Percentiles rank a stretch among this genome's conserved stretches.
These are phyloP conservation scores for Artibeus lituratus DNA, from an alignment of 2,797 vertebrate genomes.

Conservation along the genomic window DNA sequence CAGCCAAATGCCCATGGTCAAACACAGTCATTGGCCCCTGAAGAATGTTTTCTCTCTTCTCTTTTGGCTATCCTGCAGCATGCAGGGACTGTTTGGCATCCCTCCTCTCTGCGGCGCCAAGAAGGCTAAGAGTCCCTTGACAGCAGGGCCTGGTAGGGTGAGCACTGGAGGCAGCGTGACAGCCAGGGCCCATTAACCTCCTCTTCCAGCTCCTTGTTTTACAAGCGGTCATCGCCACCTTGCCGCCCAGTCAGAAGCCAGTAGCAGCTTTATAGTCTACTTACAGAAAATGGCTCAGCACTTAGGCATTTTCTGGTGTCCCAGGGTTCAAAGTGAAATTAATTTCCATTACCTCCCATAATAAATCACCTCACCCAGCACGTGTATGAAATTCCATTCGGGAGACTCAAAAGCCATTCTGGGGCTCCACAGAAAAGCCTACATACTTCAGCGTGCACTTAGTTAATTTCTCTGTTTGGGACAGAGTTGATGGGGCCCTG, in stretches of 20 bases:
- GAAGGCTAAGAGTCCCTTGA: slow-evolving; percentile 32
- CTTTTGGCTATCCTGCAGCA: slow-evolving; percentile 21
- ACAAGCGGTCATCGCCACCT: slow-evolving; percentile 56
- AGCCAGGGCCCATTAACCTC: slow-evolving; percentile 55
- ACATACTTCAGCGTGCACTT: neutral
- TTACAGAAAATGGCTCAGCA: slow-evolving; percentile 60
- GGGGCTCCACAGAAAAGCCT: slow-evolving; percentile 31
- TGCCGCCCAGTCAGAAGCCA: slow-evolving; percentile 17
- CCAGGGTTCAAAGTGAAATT: slow-evolving; percentile 67
- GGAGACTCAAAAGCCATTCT: slow-evolving; percentile 53
- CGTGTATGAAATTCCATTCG: slow-evolving; percentile 63
- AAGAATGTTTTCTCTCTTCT: slow-evolving; percentile 34
- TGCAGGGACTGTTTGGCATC: slow-evolving; percentile 18
- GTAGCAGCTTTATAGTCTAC: slow-evolving; percentile 51
- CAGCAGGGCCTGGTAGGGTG: neutral
- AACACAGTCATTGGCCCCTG: neutral
- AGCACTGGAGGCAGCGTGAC: neutral
- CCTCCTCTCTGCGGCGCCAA: slow-evolving; percentile 50
- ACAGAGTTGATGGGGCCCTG: slow-evolving; percentile 29
- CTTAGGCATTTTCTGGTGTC: slow-evolving; percentile 57
- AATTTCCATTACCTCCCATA: slow-evolving; percentile 68
- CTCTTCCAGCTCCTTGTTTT: slow-evolving; percentile 53
- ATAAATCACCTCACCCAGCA: slow-evolving; percentile 63
- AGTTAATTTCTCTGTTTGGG: slow-evolving; percentile 41
- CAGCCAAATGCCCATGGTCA: slow-evolving; percentile 17